These are phyloP conservation scores for Drosophila flavopinicola DNA, from an alignment of 2,888 invertebrate genomes.

Conservation along the genomic window DNA sequence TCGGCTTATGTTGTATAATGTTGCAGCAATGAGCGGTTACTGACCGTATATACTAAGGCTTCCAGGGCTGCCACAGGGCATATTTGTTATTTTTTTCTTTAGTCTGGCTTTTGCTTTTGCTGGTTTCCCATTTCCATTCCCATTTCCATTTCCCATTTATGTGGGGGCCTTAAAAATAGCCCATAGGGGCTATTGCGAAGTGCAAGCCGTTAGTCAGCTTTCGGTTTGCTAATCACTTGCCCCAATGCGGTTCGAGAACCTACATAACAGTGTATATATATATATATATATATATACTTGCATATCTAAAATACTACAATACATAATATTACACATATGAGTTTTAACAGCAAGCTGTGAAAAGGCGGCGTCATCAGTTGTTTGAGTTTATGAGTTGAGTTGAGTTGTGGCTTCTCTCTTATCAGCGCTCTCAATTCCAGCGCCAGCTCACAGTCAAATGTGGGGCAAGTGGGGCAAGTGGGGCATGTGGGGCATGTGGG, in stretches of 20 bases:
- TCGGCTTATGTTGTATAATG: slow-evolving; percentile 72
- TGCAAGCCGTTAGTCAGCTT: slow-evolving; percentile 29
- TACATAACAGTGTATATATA: neutral
- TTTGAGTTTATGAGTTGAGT: neutral
- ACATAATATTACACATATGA: slow-evolving; percentile 29
- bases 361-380: slow-evolving; percentile 30
- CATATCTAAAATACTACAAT: slow-evolving; percentile 58
- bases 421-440: slow-evolving; percentile 57
- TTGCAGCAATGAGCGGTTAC: slow-evolving; percentile 63
- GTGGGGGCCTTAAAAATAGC: slow-evolving; percentile 48
- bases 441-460: too few relatives aligned
- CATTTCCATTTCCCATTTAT: slow-evolving; percentile 15
- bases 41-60: slow-evolving; percentile 72
- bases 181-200: slow-evolving; percentile 33
- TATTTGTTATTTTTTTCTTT: slow-evolving; percentile 11
- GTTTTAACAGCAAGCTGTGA: slow-evolving; percentile 64
- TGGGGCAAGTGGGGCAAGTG: slow-evolving; percentile 57
- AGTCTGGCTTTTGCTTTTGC: too few relatives aligned
- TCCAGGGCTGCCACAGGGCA: slow-evolving; percentile 29
- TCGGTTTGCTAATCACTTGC: slow-evolving; percentile 46
- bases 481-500: slow-evolving; percentile 55
- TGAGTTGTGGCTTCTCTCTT: slow-evolving; percentile 26
- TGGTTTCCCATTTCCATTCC: slow-evolving; percentile 27
- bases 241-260: slow-evolving; percentile 23
- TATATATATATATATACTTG: slow-evolving; percentile 2